Evolutionary conservation across 2,113 vertebrate genomes (phyloP).

Genomic region (Meles meles): DNA sequence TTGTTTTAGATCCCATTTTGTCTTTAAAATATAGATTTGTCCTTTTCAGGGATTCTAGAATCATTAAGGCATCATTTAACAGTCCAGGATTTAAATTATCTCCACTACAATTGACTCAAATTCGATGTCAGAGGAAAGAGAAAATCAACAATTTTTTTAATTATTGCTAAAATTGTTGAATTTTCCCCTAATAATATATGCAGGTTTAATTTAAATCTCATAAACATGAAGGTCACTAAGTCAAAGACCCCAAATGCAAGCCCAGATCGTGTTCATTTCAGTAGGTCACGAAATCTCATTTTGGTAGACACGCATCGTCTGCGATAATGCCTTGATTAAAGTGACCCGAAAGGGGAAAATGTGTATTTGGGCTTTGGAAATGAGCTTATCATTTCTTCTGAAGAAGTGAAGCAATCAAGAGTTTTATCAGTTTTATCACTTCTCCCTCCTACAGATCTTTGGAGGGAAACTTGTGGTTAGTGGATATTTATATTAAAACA

Average conservation of each 20-base stretch:
- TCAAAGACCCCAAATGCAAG: slow-evolving; percentile 44
- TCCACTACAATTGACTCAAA: neutral
- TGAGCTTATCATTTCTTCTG: slow-evolving; percentile 54
- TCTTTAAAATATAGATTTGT: neutral
- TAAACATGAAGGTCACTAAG: slow-evolving; percentile 58
- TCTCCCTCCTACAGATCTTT: neutral
- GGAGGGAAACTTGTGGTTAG: neutral
- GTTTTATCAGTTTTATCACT: slow-evolving; percentile 30
- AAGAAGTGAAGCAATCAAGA: slow-evolving; percentile 57
- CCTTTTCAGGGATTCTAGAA: neutral
- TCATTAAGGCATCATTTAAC: neutral
- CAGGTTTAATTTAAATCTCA: slow-evolving; percentile 71
- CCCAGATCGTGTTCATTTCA: slow-evolving; percentile 61
- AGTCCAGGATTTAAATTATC: neutral
- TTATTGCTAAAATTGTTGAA: slow-evolving; percentile 24
- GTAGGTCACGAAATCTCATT: slow-evolving; percentile 72
- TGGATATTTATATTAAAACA: neutral
- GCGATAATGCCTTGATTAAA: slow-evolving; percentile 66
- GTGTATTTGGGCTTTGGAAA: slow-evolving; percentile 50
- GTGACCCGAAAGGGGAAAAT: slow-evolving; percentile 46
- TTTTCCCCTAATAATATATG: slow-evolving; percentile 38
- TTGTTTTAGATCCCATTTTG: neutral
- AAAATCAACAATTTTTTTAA: slow-evolving; percentile 16
- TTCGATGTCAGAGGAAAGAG: neutral
- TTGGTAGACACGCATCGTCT: slow-evolving; percentile 52